These are phyloP conservation scores for Holotrichia oblita DNA, from an alignment of 1,140 invertebrate species.

Conservation along the genomic window DNA sequence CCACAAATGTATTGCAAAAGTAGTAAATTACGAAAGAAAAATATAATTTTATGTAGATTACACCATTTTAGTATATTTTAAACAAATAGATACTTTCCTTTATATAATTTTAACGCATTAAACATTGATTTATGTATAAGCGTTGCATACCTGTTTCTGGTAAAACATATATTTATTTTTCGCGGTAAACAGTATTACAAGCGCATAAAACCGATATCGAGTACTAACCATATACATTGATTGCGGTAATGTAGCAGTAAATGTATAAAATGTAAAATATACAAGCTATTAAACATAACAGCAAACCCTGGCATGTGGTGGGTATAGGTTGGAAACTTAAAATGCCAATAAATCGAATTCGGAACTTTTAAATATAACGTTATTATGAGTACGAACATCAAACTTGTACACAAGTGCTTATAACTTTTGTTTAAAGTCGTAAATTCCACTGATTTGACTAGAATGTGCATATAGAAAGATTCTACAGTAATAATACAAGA, in stretches of 20 bases:
- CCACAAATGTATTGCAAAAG: too few species aligned
- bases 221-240: conserved; percentile 4
- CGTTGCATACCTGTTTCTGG: too few species aligned
- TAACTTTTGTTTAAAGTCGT: conserved; percentile 25
- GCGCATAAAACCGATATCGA: conserved; percentile 11
- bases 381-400: conserved; percentile 8
- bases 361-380: background rate
- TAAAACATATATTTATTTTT: background rate
- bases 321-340: conserved; percentile 12
- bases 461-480: background rate
- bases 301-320: background rate
- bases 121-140: too few species aligned
- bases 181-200: background rate
- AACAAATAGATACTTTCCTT: too few species aligned
- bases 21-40: too few species aligned
- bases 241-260: conserved; percentile 9
- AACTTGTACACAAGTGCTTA: conserved; percentile 10
- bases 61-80: too few species aligned
- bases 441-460: background rate
- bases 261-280: conserved; percentile 35
- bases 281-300: conserved; percentile 15
- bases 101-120: too few species aligned
- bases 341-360: conserved; percentile 27
- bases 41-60: too few species aligned
- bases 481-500: too few species aligned